Percentiles rank a stretch among this genome's conserved stretches.
These are phyloP conservation scores for Eleutherodactylus coqui DNA, from an alignment of 2,797 vertebrate genomes.

Conservation along the genomic window DNA sequence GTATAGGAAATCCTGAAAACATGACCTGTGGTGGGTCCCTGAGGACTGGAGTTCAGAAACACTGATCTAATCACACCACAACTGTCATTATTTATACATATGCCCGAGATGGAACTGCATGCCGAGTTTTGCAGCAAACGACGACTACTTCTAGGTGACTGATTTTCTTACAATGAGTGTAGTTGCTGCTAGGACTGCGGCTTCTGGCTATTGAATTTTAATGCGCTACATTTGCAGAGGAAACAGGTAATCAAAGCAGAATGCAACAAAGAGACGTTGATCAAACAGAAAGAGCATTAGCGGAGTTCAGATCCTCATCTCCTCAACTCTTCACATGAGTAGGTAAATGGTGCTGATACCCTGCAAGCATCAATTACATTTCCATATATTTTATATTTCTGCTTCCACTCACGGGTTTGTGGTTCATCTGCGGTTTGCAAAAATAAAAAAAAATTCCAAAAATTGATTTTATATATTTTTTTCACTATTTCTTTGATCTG, in stretches of 20 bases:
- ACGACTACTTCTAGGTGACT: no score
- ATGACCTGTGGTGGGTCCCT: no score
- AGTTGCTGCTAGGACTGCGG: not conserved
- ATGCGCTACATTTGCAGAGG: conserved; percentile 16
- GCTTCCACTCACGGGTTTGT: not conserved
- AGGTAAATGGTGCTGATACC: conserved; percentile 15
- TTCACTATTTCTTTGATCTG: conserved; percentile 42
- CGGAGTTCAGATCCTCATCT: not conserved
- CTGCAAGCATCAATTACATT: conserved; percentile 10
- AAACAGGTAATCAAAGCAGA: conserved; percentile 21
- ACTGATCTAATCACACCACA: no score
- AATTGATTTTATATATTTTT: not conserved
- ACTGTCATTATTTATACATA: no score
- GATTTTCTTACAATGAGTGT: no score
- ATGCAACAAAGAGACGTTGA: conserved; percentile 13
- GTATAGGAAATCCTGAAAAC: no score
- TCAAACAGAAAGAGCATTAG: conserved; percentile 43
- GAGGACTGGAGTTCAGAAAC: no score
- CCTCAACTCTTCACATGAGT: not conserved
- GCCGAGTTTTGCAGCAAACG: no score
- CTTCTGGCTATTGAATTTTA: conserved; percentile 10
- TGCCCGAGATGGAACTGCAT: no score
- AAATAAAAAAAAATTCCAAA: not conserved
- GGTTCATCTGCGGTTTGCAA: conserved; percentile 1
- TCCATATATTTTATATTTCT: conserved; percentile 11